A percentile compares a stretch with the other conserved stretches of the same genome.
Evolutionary conservation across 2,113 vertebrate species (phyloP).

Genomic region (Brachypteracias leptosomus): DNA sequence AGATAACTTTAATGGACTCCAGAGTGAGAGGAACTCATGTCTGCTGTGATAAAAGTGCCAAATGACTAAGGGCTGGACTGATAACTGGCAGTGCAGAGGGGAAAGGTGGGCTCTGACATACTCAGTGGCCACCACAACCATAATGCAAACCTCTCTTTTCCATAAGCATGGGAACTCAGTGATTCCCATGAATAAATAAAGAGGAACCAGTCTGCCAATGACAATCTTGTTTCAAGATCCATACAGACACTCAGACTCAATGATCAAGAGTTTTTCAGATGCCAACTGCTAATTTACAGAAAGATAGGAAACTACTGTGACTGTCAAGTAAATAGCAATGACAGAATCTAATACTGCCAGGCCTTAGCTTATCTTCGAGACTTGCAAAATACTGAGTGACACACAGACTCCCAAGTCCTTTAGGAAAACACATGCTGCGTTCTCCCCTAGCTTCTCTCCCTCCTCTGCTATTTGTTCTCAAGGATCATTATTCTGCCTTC

Average conservation of each 20-base stretch:
- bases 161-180: not conserved
- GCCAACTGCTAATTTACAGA: not conserved
- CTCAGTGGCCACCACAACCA: not conserved
- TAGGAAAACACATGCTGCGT: not conserved
- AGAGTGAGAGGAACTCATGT: not conserved
- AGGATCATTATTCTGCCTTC: not conserved
- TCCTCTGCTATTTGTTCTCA: not conserved
- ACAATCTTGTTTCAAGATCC: not conserved
- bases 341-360: not conserved
- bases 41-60: not conserved
- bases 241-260: not conserved
- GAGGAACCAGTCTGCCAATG: not conserved
- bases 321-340: not conserved
- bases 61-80: not conserved
- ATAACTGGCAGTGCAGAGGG: not conserved
- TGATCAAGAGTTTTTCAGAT: not conserved
- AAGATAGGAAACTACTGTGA: not conserved
- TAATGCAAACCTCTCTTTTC: not conserved
- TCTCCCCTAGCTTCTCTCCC: not conserved
- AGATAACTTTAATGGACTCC: not conserved
- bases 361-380: not conserved
- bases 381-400: not conserved
- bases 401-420: not conserved
- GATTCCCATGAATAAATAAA: not conserved
- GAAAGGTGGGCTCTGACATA: not conserved